A percentile compares a stretch with the other conserved stretches of the same genome.
Conservation (phyloP, 2,113 vertebrate species). For the Riparia riparia region DNA sequence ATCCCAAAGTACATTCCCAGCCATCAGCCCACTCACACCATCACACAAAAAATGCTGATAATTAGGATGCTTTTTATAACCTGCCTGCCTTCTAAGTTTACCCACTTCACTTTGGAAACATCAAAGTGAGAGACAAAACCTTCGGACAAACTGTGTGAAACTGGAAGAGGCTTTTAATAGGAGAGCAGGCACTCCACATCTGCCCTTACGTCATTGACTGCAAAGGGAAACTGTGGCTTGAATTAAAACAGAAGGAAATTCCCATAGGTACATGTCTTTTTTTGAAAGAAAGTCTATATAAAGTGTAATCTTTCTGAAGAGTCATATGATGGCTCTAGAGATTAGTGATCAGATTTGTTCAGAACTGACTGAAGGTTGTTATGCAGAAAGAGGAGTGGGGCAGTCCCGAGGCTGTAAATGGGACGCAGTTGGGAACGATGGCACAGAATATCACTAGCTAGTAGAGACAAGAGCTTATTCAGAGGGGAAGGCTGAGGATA, state of each 20-base stretch:
- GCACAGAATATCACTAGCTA: not conserved
- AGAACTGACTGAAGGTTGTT: not conserved
- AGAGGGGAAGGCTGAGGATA: not conserved
- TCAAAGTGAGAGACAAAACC: not conserved
- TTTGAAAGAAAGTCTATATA: not conserved
- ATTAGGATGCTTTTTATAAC: not conserved
- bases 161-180: not conserved
- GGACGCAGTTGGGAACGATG: not conserved
- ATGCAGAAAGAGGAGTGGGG: not conserved
- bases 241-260: not conserved
- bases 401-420: not conserved
- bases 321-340: not conserved
- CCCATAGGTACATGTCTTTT: not conserved
- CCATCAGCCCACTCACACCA: not conserved
- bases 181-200: not conserved
- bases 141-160: not conserved
- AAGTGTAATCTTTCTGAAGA: not conserved
- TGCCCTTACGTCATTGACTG: not conserved
- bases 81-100: not conserved
- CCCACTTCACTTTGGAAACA: not conserved
- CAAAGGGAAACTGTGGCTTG: not conserved
- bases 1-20: not conserved
- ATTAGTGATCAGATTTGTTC: not conserved
- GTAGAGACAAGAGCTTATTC: not conserved
- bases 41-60: not conserved